Conservation (phyloP, 2,113 vertebrate genomes). For the Dasypus novemcinctus region DNA sequence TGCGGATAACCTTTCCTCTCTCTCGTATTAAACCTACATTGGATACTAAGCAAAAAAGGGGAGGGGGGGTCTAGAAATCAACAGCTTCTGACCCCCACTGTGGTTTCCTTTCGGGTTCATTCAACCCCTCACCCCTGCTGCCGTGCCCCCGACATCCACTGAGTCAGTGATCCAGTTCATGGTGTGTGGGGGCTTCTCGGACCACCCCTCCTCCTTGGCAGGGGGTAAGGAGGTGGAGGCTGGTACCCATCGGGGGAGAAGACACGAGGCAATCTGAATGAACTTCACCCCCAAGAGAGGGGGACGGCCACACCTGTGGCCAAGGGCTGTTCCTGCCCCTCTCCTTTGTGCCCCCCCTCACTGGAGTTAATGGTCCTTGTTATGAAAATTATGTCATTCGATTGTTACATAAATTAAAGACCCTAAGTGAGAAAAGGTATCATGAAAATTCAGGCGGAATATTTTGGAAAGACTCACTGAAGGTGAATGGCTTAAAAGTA, state of each 20-base stretch:
- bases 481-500: accelerated
- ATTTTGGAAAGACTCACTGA: background rate
- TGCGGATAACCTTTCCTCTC: background rate
- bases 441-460: accelerated
- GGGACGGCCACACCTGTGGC: background rate
- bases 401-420: background rate
- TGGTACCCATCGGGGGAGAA: background rate
- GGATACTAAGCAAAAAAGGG: background rate
- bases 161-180: accelerated
- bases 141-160: accelerated
- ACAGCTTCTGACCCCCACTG: accelerated
- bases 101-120: accelerated
- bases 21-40: accelerated
- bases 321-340: too few relatives aligned
- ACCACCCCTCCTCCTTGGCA: background rate
- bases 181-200: accelerated
- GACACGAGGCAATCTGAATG: too few relatives aligned
- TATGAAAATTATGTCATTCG: background rate
- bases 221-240: background rate
- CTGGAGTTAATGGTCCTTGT: background rate
- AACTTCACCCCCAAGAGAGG: background rate
- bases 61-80: accelerated
- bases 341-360: background rate
- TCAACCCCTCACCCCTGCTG: accelerated
- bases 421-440: too few relatives aligned